Conservation (phyloP, 2,888 invertebrate genomes). For the Choristoneura rosaceana region DNA sequence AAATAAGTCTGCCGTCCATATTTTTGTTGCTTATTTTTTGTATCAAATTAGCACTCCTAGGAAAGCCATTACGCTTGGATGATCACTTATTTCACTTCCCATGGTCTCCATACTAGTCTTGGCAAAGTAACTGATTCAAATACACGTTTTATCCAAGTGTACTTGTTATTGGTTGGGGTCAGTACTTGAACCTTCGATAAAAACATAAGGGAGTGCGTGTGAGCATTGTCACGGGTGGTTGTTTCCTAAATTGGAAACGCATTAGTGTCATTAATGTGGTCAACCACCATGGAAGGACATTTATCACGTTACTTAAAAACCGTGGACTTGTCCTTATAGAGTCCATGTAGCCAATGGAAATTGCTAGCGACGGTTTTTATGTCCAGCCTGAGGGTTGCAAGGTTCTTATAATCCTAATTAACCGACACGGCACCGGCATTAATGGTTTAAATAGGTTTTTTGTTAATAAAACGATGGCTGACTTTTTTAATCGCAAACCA, state of each 20-base stretch:
- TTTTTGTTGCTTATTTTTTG: too few relatives aligned
- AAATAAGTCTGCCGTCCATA: too few relatives aligned
- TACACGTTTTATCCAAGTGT: too few relatives aligned
- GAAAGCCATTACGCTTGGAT: too few relatives aligned
- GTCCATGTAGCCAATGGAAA: not conserved
- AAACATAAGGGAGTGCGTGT: constrained; percentile 21
- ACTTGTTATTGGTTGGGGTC: not conserved
- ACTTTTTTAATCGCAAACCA: not conserved
- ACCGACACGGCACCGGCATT: not conserved
- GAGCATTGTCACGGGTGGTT: constrained; percentile 37
- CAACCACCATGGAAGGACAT: constrained; percentile 34
- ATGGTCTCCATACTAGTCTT: too few relatives aligned
- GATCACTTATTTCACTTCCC: too few relatives aligned
- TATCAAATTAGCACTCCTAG: too few relatives aligned
- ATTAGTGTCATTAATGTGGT: constrained; percentile 36
- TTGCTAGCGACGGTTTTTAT: constrained; percentile 2
- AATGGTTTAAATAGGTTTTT: not conserved
- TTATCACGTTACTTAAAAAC: constrained; percentile 38
- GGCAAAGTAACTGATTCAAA: too few relatives aligned
- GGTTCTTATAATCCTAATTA: constrained; percentile 18
- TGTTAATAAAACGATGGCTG: not conserved
- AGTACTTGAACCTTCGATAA: constrained; percentile 23
- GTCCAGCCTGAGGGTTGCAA: not conserved
- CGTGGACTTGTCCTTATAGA: not conserved
- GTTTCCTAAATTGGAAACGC: constrained; percentile 41